Evolutionary conservation across 1,140 invertebrate species (phyloP).

Genomic region (Fragariocoptes setiger): DNA sequence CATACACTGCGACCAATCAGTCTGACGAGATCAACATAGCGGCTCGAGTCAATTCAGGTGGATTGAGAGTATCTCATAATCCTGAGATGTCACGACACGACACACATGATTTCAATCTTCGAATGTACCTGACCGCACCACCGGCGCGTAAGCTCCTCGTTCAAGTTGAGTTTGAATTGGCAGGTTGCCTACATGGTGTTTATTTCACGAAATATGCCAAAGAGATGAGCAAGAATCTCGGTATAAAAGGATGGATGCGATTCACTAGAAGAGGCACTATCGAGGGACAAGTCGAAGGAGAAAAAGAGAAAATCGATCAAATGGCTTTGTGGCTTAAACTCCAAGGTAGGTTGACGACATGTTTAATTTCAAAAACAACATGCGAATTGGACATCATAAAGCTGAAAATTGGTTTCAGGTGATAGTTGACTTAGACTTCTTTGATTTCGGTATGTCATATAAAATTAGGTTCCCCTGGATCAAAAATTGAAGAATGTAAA

Average conservation of each 20-base stretch:
- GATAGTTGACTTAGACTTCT: too few relatives aligned
- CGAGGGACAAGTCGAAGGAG: slow-evolving; percentile 50
- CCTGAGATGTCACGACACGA: too few relatives aligned
- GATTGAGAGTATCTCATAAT: too few relatives aligned
- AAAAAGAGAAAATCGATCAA: slow-evolving; percentile 36
- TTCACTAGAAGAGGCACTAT: slow-evolving; percentile 54
- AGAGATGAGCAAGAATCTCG: slow-evolving; percentile 32
- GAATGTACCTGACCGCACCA: too few relatives aligned
- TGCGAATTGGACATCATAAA: too few relatives aligned
- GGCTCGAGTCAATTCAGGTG: too few relatives aligned
- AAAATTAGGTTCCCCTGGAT: slow-evolving; percentile 34
- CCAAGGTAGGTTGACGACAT: slow-evolving; percentile 29
- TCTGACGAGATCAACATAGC: too few relatives aligned
- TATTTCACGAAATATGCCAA: slow-evolving; percentile 58
- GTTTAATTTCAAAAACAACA: too few relatives aligned
- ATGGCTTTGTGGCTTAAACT: slow-evolving; percentile 49
- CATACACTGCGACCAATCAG: too few relatives aligned
- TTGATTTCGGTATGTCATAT: too few relatives aligned
- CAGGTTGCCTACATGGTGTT: slow-evolving; percentile 51
- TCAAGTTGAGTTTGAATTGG: slow-evolving; percentile 57
- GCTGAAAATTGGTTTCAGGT: too few relatives aligned
- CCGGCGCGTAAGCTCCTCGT: slow-evolving; percentile 19
- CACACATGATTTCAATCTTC: too few relatives aligned
- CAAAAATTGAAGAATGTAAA: slow-evolving; percentile 45
- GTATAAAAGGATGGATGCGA: slow-evolving; percentile 57